A percentile compares a stretch with the other conserved stretches of the same genome.
phyloP scores from a whole-genome alignment of 2,797 vertebrate species.

The Paramormyrops hopkinsi region DNA sequence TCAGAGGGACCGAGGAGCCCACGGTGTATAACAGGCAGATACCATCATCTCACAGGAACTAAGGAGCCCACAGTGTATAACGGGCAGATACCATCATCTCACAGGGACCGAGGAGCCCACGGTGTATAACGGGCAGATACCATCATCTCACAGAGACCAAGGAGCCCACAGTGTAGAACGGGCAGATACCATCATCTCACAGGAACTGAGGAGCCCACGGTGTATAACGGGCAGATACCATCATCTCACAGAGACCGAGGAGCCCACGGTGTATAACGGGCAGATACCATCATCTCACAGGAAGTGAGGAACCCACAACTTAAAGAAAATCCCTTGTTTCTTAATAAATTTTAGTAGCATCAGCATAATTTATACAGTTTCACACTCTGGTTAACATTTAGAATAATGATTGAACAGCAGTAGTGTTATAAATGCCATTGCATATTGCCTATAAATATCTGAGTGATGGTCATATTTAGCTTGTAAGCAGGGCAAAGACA shows the following conservation, averaged over 20 bases:
- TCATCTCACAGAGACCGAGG: not conserved
- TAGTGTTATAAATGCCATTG: not conserved
- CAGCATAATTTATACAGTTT: not conserved
- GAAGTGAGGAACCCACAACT: no score
- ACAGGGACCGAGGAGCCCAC: not conserved
- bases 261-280: no score
- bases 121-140: not conserved
- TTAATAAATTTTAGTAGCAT: not conserved
- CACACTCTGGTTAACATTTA: not conserved
- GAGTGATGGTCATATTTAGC: not conserved
- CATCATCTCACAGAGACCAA: not conserved
- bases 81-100: not conserved
- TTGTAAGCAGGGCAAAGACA: not conserved
- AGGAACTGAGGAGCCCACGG: not conserved
- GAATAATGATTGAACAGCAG: not conserved
- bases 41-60: not conserved
- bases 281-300: not conserved
- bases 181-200: not conserved
- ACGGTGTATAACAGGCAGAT: not conserved
- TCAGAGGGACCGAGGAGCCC: not conserved
- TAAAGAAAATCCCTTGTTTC: not conserved
- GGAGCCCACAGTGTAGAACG: not conserved
- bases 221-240: not conserved
- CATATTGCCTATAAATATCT: not conserved
- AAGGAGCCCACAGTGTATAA: not conserved